phyloP scores from a whole-genome alignment of 2,888 invertebrate genomes.

The Iselma pallidipennis region DNA sequence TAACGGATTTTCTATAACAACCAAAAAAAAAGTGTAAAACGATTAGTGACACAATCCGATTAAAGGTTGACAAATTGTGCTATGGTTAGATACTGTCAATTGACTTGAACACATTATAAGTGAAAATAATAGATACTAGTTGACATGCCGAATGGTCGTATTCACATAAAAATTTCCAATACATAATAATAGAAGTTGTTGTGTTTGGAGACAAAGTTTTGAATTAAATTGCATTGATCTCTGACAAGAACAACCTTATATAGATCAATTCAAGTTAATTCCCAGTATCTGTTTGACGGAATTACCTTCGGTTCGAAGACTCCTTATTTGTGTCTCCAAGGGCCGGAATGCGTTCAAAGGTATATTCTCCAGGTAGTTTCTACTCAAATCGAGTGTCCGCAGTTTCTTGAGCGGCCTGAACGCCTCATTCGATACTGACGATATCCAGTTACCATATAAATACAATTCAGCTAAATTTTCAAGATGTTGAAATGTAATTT shows the following conservation, averaged over 20 bases:
- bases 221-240: not conserved
- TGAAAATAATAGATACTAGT: too few species aligned
- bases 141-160: too few species aligned
- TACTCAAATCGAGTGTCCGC: slow-evolving; percentile 75
- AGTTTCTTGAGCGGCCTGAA: slow-evolving; percentile 78
- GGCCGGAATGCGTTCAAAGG: slow-evolving; percentile 77
- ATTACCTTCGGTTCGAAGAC: slow-evolving; percentile 80
- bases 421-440: slow-evolving; percentile 74
- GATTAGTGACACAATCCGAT: not conserved
- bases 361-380: slow-evolving; percentile 81
- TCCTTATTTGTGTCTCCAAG: slow-evolving; percentile 81
- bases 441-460: slow-evolving; percentile 82
- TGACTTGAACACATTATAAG: too few species aligned
- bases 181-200: too few species aligned
- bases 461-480: slow-evolving; percentile 76
- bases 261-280: slow-evolving; percentile 6
- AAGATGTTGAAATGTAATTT: slow-evolving; percentile 76
- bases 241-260: too few species aligned
- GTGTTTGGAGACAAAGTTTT: too few species aligned
- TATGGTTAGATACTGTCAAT: not conserved
- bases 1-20: slow-evolving; percentile 78
- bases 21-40: slow-evolving; percentile 2
- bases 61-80: not conserved
- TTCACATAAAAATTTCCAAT: not conserved
- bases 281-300: slow-evolving; percentile 14